Evolutionary conservation across 2,797 vertebrate species (phyloP), one percentile per base, ranked within the genome.

Genomic region (Enteromius trimaculatus): DNA sequence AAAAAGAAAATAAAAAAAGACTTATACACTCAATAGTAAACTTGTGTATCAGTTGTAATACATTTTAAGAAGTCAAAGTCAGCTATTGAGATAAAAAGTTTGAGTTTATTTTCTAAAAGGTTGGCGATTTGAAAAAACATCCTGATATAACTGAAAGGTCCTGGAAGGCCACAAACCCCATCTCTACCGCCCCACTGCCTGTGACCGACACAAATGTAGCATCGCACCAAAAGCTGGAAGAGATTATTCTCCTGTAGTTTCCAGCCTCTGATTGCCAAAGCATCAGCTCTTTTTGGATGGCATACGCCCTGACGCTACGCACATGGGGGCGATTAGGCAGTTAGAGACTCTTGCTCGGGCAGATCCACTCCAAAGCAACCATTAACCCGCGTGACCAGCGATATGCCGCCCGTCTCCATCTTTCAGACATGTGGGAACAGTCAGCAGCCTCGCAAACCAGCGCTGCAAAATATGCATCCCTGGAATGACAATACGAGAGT

Each of bases 271-370:
- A 95, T 95, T 95, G 93, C 93, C 89, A 91, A 92, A 91, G 49
- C 55, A 66, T 60, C 85, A 42, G 92, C 77, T 79, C 51, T 34
- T n/a, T 70, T 84, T 74, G 88, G 90, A 90, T 92, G 92, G 92
- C 90, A 92, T 90, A 90, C 84, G 83, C 91, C 92, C 90, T 87
- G 66, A 90, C 76, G 78, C 85, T 83, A 90, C 91, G 93, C 94
- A 95, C 93, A 95, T 95, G 94, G 93, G 92, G 93, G 91, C 91
- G 85, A 95, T 95, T 95, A 95, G 88, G 90, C 77, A 77, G 64
- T 70, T 39, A 21, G 44, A 84, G 82, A 91, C 86, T 74, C 68
- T 85, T 89, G 89, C 89, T 90, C 85, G 88, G 86, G 89, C 91
- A 82, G 77, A 92, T 92, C 92, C 87, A 91, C 92, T 91, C 91